Percentiles rank a stretch among this genome's conserved stretches.
These are phyloP conservation scores for Coendou prehensilis DNA, from an alignment of 2,797 vertebrate species.

Conservation along the genomic window DNA sequence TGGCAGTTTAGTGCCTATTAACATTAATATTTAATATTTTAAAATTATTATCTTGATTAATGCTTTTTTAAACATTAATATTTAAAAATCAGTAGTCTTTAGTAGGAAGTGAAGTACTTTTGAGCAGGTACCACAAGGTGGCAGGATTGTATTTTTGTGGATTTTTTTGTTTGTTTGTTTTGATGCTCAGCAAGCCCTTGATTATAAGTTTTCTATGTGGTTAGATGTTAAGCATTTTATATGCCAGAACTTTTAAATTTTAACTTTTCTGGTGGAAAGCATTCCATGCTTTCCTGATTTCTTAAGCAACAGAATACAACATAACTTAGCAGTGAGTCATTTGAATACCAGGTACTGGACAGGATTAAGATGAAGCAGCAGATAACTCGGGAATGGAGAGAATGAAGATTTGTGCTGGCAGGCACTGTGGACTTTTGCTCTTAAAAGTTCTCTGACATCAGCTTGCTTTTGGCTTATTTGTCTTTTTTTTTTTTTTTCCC, in stretches of 20 bases:
- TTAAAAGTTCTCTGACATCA: neutral
- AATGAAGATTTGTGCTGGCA: neutral
- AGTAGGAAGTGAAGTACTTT: slow-evolving; percentile 44
- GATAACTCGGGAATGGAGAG: neutral
- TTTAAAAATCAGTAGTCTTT: neutral
- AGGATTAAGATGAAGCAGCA: neutral
- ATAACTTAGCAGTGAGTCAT: neutral
- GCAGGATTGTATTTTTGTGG: slow-evolving; percentile 75
- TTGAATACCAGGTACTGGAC: neutral
- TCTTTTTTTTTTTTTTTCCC: neutral
- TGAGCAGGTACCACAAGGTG: slow-evolving; percentile 80
- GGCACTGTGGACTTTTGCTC: neutral
- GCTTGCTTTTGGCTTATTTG: slow-evolving; percentile 19
- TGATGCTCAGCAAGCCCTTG: neutral
- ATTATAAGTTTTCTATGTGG: slow-evolving; percentile 45
- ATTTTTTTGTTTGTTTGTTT: slow-evolving; percentile 11
- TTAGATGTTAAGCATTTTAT: slow-evolving; percentile 57
- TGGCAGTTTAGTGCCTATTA: neutral
- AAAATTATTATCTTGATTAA: slow-evolving; percentile 11
- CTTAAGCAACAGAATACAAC: neutral
- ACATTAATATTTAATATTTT: slow-evolving; percentile 12
- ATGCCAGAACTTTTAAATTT: slow-evolving; percentile 46
- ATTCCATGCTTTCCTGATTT: slow-evolving; percentile 11
- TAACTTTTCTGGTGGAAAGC: slow-evolving; percentile 58
- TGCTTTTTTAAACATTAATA: slow-evolving; percentile 47